Base-by-base conservation (phyloP, 2,113 vertebrate species). In the Burhinus oedicnemus region DNA sequence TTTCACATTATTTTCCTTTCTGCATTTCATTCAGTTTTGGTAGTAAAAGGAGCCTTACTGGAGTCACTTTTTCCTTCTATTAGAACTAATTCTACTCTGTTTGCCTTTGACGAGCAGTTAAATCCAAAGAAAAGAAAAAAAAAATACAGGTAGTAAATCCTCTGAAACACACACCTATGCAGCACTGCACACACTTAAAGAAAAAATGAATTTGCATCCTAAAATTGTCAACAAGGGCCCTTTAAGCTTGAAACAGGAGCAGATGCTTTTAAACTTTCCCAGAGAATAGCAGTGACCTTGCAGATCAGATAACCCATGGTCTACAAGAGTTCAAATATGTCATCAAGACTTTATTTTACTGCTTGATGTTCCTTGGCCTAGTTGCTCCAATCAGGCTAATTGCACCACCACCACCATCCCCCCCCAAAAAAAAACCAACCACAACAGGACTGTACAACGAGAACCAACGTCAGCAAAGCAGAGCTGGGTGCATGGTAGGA, bases 331-430 rank as follows among this genome's bases (percentile, higher is more conserved):
- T 97, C 93, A 97, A 94, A 97, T 87, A 97, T 96, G 96, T 97
- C 97, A 97, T 97, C 97, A 83, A 89, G 92, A 75, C 87, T 95
- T 93, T 96, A 97, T 98, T 97, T 97, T 90, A 91, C 96, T 68
- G 86, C 81, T 80, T 15, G 8, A 89, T 93, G 89, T 97, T 97
- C 95, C 91, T 95, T 94, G 85, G 85, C 92, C 92, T 89, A 38
- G 62, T 74, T 94, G 82, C 62, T 96, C 88, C 85, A 71, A 68
- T 76, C 69, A 32, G 30, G 29, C 55, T 96, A 83, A 95, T 70
- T 95, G 78, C 36, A 66, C 62, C 54, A 42, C 27, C 7, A 2
- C 54, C 27, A 3, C 8, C 9, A 22, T 10, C 9, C 3, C 9
- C 20, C 3, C n/a, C 11, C 13, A 23, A 11, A 16, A n/a, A 15